Evolutionary conservation across 2,113 vertebrate species (phyloP).

Genomic region (Halcyon malimbica): DNA sequence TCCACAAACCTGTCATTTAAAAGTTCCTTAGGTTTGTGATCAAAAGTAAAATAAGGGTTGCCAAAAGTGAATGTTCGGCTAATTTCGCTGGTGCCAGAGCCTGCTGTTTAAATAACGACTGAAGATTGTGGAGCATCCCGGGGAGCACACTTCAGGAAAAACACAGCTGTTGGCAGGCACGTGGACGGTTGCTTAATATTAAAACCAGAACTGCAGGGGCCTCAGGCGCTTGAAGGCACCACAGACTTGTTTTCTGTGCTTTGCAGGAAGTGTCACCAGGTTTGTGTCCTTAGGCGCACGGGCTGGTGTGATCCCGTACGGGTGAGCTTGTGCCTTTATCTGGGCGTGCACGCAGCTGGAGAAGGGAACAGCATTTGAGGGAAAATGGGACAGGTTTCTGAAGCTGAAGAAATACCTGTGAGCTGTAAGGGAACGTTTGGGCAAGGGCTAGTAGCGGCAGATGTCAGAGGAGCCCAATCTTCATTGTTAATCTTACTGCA

Average conservation of each 20-base stretch:
- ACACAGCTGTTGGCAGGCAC: background rate
- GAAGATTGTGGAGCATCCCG: background rate
- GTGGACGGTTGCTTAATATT: background rate
- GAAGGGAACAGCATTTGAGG: background rate
- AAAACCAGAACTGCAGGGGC: background rate
- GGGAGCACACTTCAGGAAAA: background rate
- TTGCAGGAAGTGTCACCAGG: background rate
- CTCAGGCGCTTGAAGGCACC: background rate
- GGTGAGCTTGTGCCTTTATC: background rate
- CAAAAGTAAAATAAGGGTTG: background rate
- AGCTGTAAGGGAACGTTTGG: background rate
- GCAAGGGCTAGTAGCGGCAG: background rate
- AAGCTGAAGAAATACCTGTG: background rate
- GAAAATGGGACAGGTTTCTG: background rate
- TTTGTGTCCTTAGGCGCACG: background rate
- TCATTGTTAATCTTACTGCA: background rate
- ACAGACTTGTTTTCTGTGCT: background rate
- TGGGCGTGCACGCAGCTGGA: background rate
- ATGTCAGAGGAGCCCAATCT: background rate
- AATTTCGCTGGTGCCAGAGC: background rate
- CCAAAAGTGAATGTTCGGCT: background rate
- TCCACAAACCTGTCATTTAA: background rate
- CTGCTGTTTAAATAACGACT: background rate
- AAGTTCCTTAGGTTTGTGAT: background rate
- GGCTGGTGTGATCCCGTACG: background rate